Evolutionary conservation across 2,797 vertebrate genomes (phyloP), one percentile per base, ranked within the genome.

Genomic region (Novumbra hubbsi): DNA sequence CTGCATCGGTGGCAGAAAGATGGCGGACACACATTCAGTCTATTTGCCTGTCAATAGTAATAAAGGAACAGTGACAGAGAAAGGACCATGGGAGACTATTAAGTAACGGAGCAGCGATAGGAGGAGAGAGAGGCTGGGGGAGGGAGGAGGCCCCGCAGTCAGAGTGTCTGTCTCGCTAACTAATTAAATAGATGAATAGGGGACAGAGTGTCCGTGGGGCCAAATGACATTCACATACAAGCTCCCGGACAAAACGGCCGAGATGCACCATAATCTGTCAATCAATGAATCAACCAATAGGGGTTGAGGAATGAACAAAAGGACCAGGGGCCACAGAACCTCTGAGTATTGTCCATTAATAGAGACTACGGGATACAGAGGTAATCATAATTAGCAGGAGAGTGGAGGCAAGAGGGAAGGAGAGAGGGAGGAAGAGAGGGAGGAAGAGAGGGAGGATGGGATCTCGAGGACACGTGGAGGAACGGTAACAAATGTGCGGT

Each of bases 21-120:
- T 77, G 60, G 70, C 17, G 52, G 81, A 80, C 80, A 78, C 75
- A 80, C 76, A 69, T 83, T 86, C 84, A 76, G 76, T 89, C 68
- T 3, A 24, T 69, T 69, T 21, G 49, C 72, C 76, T 84, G 86
- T 83, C 86, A 87, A 77, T 75, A 48, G 77, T 73, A 78, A 86
- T 85, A 78, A 89, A 89, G 71, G 70, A 83, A 81, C 78, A 76
- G 84, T 81, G 85, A 87, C 75, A 73, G 80, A 73, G 75, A 79
- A 57, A 80, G 69, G 72, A 71, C 73, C 80, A 75, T 78, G 74
- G 70, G 76, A 67, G 78, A 82, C 80, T 86, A 84, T 88, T 76
- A 83, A 76, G 32, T 62, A 75, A 82, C 32, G 28, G 60, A 32
- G 21, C 72, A 81, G 81, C 69, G 83, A 85, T 83, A 85, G 89